These are phyloP conservation scores for Gambelia wislizenii DNA, from an alignment of 2,797 vertebrate genomes.

Conservation along the genomic window DNA sequence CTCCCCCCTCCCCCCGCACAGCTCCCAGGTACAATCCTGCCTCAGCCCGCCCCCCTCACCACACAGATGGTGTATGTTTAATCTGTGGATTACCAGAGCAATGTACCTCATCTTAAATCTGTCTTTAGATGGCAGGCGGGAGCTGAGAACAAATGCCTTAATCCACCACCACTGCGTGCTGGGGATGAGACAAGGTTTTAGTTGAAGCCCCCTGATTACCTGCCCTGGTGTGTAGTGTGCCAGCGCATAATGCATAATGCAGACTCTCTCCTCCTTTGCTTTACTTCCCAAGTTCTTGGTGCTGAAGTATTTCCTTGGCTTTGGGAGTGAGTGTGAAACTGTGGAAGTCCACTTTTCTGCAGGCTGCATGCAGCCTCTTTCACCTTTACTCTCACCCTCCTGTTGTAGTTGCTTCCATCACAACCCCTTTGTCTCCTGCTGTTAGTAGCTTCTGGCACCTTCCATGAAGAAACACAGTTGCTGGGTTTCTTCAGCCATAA, in stretches of 20 bases:
- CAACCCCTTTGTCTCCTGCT: too few species aligned
- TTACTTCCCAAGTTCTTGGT: background rate
- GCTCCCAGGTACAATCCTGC: conserved; percentile 51
- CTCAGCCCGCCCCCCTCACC: conserved; percentile 30
- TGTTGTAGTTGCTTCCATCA: background rate
- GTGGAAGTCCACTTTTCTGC: background rate
- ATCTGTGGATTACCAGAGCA: conserved; percentile 63
- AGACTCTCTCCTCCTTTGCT: background rate
- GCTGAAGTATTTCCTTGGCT: background rate
- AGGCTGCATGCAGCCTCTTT: background rate
- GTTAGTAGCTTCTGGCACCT: background rate
- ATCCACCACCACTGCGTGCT: conserved; percentile 42
- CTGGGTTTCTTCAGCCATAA: background rate
- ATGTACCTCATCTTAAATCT: conserved; percentile 50
- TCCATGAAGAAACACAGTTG: too few species aligned
- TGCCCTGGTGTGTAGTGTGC: background rate
- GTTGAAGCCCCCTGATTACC: background rate
- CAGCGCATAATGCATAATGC: background rate
- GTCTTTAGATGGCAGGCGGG: conserved; percentile 73
- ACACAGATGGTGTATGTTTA: conserved; percentile 64
- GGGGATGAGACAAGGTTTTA: conserved; percentile 21
- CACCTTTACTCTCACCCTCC: too few species aligned
- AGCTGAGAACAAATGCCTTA: conserved; percentile 59
- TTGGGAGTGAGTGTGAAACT: too few species aligned
- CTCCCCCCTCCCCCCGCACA: background rate